Evolutionary conservation across 2,888 invertebrate species (phyloP).

Genomic region (Scaptomyza reducta): DNA sequence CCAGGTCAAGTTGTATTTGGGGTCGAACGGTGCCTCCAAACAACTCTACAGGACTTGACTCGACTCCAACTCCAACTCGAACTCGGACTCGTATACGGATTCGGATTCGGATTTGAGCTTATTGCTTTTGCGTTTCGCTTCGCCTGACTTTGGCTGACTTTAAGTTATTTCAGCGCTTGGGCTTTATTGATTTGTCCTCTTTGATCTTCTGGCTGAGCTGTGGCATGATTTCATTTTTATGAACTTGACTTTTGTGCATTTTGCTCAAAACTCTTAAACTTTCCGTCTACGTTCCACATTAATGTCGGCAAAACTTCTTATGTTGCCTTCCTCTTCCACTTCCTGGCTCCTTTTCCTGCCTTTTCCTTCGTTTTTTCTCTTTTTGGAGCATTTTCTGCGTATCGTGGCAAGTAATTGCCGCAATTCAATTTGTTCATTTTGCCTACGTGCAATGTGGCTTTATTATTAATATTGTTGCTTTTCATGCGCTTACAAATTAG

Average conservation of each 20-base stretch:
- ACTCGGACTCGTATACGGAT: background rate
- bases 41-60: slow-evolving; percentile 2
- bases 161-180: slow-evolving; percentile 36
- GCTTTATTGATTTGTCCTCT: slow-evolving; percentile 81
- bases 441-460: slow-evolving; percentile 70
- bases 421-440: slow-evolving; percentile 77
- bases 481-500: slow-evolving; percentile 41
- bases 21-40: slow-evolving; percentile 60
- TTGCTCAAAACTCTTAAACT: slow-evolving; percentile 50
- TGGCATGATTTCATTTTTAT: slow-evolving; percentile 81
- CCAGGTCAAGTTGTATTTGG: slow-evolving; percentile 79
- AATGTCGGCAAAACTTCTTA: slow-evolving; percentile 17
- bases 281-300: slow-evolving; percentile 17
- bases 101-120: slow-evolving; percentile 1
- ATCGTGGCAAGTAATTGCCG: slow-evolving; percentile 78
- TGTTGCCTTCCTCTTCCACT: slow-evolving; percentile 6
- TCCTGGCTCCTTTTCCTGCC: too few relatives aligned
- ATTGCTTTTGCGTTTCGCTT: background rate
- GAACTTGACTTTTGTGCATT: slow-evolving; percentile 74
- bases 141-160: slow-evolving; percentile 43
- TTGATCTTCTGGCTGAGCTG: slow-evolving; percentile 78
- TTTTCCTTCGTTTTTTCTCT: slow-evolving; percentile 1
- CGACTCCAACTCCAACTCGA: background rate
- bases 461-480: slow-evolving; percentile 43
- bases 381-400: slow-evolving; percentile 67